Conservation (phyloP, 2,797 vertebrate genomes). For the Chaetophractus vellerosus region DNA sequence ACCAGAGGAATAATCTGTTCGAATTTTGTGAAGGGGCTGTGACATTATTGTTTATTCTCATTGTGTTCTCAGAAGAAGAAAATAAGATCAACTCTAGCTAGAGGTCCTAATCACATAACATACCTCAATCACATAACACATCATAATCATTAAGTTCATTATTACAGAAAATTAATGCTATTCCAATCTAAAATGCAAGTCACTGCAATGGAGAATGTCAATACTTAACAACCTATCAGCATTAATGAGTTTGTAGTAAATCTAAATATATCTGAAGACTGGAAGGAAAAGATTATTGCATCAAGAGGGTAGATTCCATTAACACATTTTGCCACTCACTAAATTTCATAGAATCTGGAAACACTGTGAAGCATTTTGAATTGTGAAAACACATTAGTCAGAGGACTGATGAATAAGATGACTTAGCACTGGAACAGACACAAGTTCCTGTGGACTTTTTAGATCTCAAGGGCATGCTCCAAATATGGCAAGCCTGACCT, state of each 20-base stretch:
- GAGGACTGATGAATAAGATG: constrained; percentile 29
- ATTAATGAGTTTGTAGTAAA: constrained; percentile 9
- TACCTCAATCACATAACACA: background rate
- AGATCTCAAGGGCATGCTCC: background rate
- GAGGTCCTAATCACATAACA: background rate
- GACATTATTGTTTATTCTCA: background rate
- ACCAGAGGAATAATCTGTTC: background rate
- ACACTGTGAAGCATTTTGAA: background rate
- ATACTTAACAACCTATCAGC: background rate
- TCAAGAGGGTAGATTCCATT: constrained; percentile 34
- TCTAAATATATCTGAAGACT: constrained; percentile 21
- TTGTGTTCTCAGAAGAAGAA: constrained; percentile 25
- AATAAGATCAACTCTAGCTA: background rate
- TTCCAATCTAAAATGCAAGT: constrained; percentile 52
- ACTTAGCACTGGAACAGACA: background rate
- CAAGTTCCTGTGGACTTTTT: background rate
- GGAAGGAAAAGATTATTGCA: constrained; percentile 41
- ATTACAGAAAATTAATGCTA: constrained; percentile 54
- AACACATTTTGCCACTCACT: constrained; percentile 10
- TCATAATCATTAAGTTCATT: constrained; percentile 1
- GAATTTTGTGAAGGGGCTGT: background rate
- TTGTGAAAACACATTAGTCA: constrained; percentile 46
- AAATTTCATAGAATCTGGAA: constrained; percentile 48
- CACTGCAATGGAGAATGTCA: constrained; percentile 39
- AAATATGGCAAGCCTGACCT: background rate